Evolutionary conservation across 2,797 vertebrate species (phyloP), one percentile per base, ranked within the genome.

Genomic region (Melanotaenia trifasciata): DNA sequence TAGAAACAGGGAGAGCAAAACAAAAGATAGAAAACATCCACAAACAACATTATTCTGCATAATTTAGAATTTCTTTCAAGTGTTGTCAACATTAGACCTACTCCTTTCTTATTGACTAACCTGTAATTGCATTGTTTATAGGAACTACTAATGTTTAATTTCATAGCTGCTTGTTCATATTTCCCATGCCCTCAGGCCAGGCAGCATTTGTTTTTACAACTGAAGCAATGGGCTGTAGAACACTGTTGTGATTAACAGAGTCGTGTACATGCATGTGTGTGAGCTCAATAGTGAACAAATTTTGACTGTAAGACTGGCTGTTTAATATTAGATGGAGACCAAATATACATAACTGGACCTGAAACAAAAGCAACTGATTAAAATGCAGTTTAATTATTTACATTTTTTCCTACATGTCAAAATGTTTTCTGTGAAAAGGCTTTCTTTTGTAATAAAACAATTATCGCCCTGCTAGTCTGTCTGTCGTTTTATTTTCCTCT

Each of bases 91-190:
- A 61, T 43, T 50, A 26, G 43, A 20, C 47, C 59, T 43, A 30
- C 10, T 76, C 43, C 5, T 38, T 54, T 45, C 72, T 70, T 79
- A 30, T 66, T 71, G 58, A 57, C 36, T 45, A 45, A 73, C 59
- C 67, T 74, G 72, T 67, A 67, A 73, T 73, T 56, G 70, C 45
- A 20, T 70, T 63, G 58, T 70, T 67, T 54, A 67, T 16, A 45
- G 7, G 40, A 43, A 69, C 20, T 38, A 13, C 43, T 70, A 43
- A 67, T 79, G 67, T 76, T 51, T 74, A 59, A 85, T 85, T 88
- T 83, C 70, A 78, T 61, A 77, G 70, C 51, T 70, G 70, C 56
- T 74, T 81, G 56, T 86, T 62, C 30, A 20, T 60, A 38, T 72
- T 85, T 73, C 32, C 38, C 28, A 14, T 64, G 36, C 32, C 67